Base-by-base conservation (phyloP, 2,113 vertebrate genomes). In the Carassius carassius region DNA sequence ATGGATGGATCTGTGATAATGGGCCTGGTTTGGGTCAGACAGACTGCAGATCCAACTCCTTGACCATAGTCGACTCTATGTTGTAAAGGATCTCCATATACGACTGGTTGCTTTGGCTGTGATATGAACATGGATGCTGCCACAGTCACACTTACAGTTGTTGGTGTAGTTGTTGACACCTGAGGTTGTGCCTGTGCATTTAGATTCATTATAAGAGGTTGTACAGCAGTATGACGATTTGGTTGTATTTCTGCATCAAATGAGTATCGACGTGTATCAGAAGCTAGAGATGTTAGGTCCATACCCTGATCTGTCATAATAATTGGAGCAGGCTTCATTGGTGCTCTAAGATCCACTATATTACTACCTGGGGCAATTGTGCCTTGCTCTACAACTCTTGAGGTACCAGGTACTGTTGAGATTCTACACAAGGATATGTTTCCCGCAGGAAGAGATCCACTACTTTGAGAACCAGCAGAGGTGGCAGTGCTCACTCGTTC, bases 231-330 rank as follows among this genome's bases (percentile, higher is more conserved):
- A 32, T 98, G 97, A 32, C 97, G 94, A 85, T 88, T 93, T 0
- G 95, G 92, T 84, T 94, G 90, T 73, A 95, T 96, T 78, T 98
- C 98, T 90, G 96, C 80, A 73, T 96, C 95, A 83, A 97, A 89
- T 83, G 96, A 97, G 16, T 98, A 99, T 90, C 97, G 96, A 85
- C 98, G 95, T 3, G 96, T 94, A 87, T 99, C 98, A 0, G 96
- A 92, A 3, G 98, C 97, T 85, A 99, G 91, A 32, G 98, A 99
- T 12, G 98, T 99, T 83, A 99, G 93, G 90, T 99, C 98, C 98
- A 99, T 98, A 29, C 98, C 98, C 84, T 98, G 96, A 87, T 99
- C 98, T 5, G 98, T 99, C 91, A 99, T 97, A 86, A 99, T 99
- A 91, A 99, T 96, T 85, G 98, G 98, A 0, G 96, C 92, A 19